Percentiles rank a stretch among this genome's conserved stretches.
Evolutionary conservation across 2,888 invertebrate genomes (phyloP).

Genomic region (Dynastes grantii): DNA sequence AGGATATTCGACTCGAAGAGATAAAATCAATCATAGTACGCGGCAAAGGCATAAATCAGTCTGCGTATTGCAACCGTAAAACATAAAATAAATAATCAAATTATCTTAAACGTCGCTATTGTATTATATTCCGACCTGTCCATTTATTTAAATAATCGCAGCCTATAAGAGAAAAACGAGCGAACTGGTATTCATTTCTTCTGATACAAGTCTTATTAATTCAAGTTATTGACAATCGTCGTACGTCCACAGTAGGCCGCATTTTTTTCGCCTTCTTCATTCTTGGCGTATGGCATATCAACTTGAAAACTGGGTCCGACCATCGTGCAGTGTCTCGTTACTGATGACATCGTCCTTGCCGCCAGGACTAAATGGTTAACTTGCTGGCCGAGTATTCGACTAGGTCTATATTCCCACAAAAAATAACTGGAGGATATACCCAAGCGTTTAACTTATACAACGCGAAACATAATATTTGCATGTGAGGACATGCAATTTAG

Average conservation of each 20-base stretch:
- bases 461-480: conserved; percentile 43
- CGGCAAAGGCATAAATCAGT: conserved; percentile 32
- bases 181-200: conserved; percentile 38
- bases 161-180: conserved; percentile 17
- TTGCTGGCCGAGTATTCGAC: background rate
- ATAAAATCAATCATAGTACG: conserved; percentile 38
- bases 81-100: conserved; percentile 29
- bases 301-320: conserved; percentile 33
- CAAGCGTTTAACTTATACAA: conserved; percentile 3
- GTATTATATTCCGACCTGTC: conserved; percentile 19
- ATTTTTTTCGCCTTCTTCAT: conserved; percentile 7
- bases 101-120: conserved; percentile 41
- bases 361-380: conserved; percentile 24
- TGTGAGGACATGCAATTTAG: conserved; percentile 49
- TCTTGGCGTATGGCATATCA: conserved; percentile 10
- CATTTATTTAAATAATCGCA: conserved; percentile 42
- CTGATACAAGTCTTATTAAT: conserved; percentile 34
- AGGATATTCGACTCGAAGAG: conserved; percentile 20
- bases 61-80: conserved; percentile 9
- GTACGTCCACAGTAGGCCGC: conserved; percentile 24
- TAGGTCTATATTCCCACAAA: conserved; percentile 15
- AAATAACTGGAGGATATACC: conserved; percentile 16
- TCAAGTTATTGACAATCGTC: conserved; percentile 41
- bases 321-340: conserved; percentile 18
- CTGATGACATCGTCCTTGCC: conserved; percentile 46